Conservation (phyloP, 2,888 invertebrate species). For the Mimumesa dahlbomi region DNA sequence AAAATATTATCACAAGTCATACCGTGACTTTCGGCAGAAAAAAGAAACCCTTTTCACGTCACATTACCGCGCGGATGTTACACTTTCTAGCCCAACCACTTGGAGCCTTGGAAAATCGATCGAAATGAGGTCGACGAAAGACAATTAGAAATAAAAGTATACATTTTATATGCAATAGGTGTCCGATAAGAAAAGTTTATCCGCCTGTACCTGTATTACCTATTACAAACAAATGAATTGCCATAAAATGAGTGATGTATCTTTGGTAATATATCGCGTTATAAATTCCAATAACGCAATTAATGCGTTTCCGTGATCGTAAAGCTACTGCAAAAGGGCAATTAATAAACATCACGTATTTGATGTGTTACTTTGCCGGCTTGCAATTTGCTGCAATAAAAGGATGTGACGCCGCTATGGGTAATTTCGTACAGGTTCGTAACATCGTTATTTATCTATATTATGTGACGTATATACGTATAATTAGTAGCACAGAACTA, state of each 20-base stretch:
- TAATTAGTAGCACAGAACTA: no score
- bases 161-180: no score
- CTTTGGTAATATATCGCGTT: not conserved
- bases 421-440: conserved; percentile 7
- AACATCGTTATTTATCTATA: conserved; percentile 5
- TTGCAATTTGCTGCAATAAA: conserved; percentile 8
- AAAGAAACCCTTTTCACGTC: no score
- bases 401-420: not conserved
- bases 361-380: no score
- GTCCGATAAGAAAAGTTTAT: no score
- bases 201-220: no score
- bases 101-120: conserved; percentile 2
- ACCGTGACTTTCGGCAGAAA: no score
- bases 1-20: no score
- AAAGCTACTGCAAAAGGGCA: not conserved
- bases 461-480: not conserved
- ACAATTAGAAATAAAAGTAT: conserved; percentile 26
- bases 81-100: not conserved
- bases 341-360: conserved; percentile 20
- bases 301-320: not conserved
- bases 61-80: not conserved
- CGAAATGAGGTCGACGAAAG: conserved; percentile 34
- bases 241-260: no score
- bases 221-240: no score
- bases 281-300: conserved; percentile 40